Conservation (phyloP, 2,888 invertebrate species). For the Cistogaster globosa region DNA sequence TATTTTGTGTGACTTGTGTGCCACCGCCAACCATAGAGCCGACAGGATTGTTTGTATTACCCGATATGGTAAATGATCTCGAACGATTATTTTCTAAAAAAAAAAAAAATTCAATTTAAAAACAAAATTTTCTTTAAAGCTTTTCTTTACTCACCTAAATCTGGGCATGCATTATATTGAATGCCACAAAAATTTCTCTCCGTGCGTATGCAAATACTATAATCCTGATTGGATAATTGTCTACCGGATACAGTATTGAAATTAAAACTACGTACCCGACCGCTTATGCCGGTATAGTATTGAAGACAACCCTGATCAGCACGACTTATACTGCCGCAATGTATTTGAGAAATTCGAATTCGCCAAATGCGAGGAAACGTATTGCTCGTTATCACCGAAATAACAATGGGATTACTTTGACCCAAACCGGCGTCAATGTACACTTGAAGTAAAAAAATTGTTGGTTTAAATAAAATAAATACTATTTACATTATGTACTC, state of each 20-base stretch:
- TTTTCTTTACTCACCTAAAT: constrained; percentile 84
- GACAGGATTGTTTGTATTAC: constrained; percentile 88
- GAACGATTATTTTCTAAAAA: constrained; percentile 88
- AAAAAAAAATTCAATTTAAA: constrained; percentile 11
- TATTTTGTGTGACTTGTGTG: constrained; percentile 86
- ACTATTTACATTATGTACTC: not conserved
- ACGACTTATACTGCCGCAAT: constrained; percentile 89
- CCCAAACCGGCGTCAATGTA: constrained; percentile 90
- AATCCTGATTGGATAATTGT: constrained; percentile 94
- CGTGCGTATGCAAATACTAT: constrained; percentile 92
- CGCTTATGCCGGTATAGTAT: constrained; percentile 87
- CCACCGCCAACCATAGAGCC: constrained; percentile 88
- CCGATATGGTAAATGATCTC: constrained; percentile 89
- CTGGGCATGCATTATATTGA: constrained; percentile 90
- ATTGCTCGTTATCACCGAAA: constrained; percentile 92
- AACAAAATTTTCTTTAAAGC: constrained; percentile 12
- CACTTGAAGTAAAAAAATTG: constrained; percentile 84
- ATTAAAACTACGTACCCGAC: constrained; percentile 92
- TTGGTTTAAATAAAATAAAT: not conserved
- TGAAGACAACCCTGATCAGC: constrained; percentile 83
- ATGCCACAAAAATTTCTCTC: constrained; percentile 94
- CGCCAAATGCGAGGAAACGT: constrained; percentile 91
- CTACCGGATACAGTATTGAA: constrained; percentile 90
- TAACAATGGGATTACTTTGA: constrained; percentile 89
- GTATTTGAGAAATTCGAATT: constrained; percentile 90